Percentiles rank a stretch among this genome's conserved stretches.
phyloP scores from a whole-genome alignment of 2,113 vertebrate species.

The Lonchura striata region DNA sequence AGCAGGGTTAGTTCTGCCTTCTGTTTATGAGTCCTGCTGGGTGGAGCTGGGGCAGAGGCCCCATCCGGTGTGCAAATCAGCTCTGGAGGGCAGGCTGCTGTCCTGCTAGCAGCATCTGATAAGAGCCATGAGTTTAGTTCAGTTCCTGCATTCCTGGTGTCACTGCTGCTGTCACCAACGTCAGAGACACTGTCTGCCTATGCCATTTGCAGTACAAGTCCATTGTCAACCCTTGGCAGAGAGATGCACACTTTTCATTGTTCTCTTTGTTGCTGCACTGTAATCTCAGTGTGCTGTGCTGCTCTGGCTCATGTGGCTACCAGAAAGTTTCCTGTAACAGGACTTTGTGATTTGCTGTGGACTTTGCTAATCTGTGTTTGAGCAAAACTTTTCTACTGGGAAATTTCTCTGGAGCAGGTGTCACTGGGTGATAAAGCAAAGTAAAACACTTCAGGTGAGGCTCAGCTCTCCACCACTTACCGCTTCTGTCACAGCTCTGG shows the following conservation, averaged over 20 bases:
- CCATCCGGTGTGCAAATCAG: background rate
- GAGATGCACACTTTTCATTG: background rate
- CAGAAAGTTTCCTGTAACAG: background rate
- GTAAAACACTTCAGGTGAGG: background rate
- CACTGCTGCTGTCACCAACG: background rate
- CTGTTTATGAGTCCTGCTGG: background rate
- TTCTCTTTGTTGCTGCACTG: background rate
- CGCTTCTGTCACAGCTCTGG: background rate
- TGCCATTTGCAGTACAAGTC: background rate
- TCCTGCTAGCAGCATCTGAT: background rate
- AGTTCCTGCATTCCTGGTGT: slow-evolving; percentile 13
- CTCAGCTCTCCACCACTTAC: background rate
- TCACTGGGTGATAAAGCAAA: background rate
- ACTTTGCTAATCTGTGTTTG: background rate
- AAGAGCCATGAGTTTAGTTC: background rate
- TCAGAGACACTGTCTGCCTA: background rate
- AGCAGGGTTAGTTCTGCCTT: background rate
- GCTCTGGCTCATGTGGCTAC: background rate
- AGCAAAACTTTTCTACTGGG: background rate
- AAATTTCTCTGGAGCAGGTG: background rate
- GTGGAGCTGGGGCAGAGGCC: background rate
- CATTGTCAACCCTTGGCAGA: background rate
- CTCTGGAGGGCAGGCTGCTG: background rate
- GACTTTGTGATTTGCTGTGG: background rate
- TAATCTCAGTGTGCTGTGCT: background rate